Evolutionary conservation across 2,888 invertebrate genomes (phyloP), one percentile per base, ranked within the genome.

Genomic region (Parascotia fuliginaria): DNA sequence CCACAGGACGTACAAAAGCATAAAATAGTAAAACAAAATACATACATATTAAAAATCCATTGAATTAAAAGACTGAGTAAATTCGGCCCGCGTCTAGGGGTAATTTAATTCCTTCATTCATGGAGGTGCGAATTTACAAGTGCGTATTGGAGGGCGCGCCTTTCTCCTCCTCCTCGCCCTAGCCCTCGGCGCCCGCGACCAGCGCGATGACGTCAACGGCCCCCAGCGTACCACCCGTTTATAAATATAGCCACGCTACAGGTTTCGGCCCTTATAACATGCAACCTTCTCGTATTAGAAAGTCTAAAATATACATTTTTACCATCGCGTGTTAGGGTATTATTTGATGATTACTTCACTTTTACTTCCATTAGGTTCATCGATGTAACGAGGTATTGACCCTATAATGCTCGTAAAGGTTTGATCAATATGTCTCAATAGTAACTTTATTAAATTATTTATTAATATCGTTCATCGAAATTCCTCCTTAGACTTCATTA

Each of bases 241-340:
- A 90, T 88, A 90, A 89, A 92, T 89, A 91, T 88, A 92, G 81
- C 84, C 83, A 67, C 89, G 90, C 89, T 77, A 91, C 90, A 89
- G 88, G 89, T 89, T 87, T 88, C 75, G 83, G 85, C 76, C 83
- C 76, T 79, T 80, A 65, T 64, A 72, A 55, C 70, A 70, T 68
- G 70, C 58, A 70, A 61, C 68, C 59, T 73, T 76, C 73, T 70
- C 51, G 50, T 28, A 58, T 51, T 58, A 52, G 42, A 63, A 61
- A 65, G 31, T 16, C 56, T 61, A 56, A 65, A 63, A 60, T 52
- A 44, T 36, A 47, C 39, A 46, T 40, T 40, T 45, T 27, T 29
- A 36, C 34, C 34, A 29, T 22, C 32, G 40, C 37, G 24, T 48
- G 31, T 37, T 41, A 9, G n/a, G 22, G 9, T 47, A 14, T 29